A percentile compares a stretch with the other conserved stretches of the same genome.
These are phyloP conservation scores for Melipona quadrifasciata DNA, from an alignment of 1,140 invertebrate genomes.

Conservation along the genomic window DNA sequence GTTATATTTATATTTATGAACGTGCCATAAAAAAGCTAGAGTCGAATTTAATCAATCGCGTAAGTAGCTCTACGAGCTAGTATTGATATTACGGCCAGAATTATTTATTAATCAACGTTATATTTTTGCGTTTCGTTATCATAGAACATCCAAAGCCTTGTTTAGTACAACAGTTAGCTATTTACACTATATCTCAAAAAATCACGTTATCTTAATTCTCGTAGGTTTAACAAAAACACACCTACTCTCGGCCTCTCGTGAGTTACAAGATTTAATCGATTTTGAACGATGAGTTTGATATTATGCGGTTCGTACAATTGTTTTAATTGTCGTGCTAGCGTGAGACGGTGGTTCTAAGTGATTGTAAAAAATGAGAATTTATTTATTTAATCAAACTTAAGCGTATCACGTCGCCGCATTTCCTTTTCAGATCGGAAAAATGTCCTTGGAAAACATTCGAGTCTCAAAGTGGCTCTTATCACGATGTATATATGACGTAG, in stretches of 20 bases:
- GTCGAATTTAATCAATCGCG: not conserved
- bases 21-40: constrained; percentile 7
- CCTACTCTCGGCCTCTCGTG: constrained; percentile 34
- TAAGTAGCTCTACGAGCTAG: not conserved
- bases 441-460: not conserved
- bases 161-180: not conserved
- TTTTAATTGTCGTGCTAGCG: not conserved
- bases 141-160: constrained; percentile 29
- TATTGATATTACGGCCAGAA: not conserved
- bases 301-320: not conserved
- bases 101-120: constrained; percentile 5
- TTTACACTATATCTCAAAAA: not conserved
- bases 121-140: not conserved
- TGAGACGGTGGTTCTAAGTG: not conserved
- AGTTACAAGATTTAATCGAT: constrained; percentile 11
- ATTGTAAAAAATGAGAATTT: constrained; percentile 21
- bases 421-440: constrained; percentile 45
- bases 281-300: not conserved
- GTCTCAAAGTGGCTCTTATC: not conserved
- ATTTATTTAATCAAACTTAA: constrained; percentile 15
- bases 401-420: constrained; percentile 36
- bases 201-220: not conserved
- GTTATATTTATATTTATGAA: not conserved
- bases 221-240: constrained; percentile 41
- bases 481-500: not conserved